Evolutionary conservation across 2,888 invertebrate species (phyloP), one percentile per base, ranked within the genome.

Genomic region (Neoaliturus tenellus): DNA sequence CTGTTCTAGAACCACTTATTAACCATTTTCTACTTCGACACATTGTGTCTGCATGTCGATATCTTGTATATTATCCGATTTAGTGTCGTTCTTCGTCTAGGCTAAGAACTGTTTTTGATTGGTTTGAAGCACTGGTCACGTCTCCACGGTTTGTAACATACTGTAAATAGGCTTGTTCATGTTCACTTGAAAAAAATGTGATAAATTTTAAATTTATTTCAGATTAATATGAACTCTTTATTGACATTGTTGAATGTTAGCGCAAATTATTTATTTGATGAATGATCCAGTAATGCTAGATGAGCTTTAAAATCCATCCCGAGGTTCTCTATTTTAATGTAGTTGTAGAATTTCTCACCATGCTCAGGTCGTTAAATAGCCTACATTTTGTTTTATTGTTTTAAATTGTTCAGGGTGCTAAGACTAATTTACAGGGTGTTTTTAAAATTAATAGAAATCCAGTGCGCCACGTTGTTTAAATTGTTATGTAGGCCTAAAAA

Each of bases 131-230:
- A 78, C 78, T 78, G 55, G 33, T 78, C 39, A 23, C 25, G 71
- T 71, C 41, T 41, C 39, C 71, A 71, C 35, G 39, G 41, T 20
- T 78, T 78, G 78, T 78, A 78, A 78, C 48, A 78, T 78, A 78
- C 25, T 78, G 78, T 78, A 78, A 31, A 78, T 78, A 78, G 33
- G 78, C 78, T 78, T 78, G 48, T 75, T 69, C 69, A 39, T 39
- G 20, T 69, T 69, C 39, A 69, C 69, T 69, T 39, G 69, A 35
- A 62, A 62, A 62, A 58, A 62, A 62, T 62, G 62, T 62, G 62
- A 62, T 62, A 62, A 62, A 62, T 62, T 62, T 28, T 3, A 62
- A 62, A 28, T 62, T 62, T 28, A 62, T 62, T 28, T 25, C 62
- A 62, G 62, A 28, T 62, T 31, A 23, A 51, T 51, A 51, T 62